A percentile compares a stretch with the other conserved stretches of the same genome.
Evolutionary conservation across 2,797 vertebrate genomes (phyloP).

Genomic region (Okamejei kenojei): DNA sequence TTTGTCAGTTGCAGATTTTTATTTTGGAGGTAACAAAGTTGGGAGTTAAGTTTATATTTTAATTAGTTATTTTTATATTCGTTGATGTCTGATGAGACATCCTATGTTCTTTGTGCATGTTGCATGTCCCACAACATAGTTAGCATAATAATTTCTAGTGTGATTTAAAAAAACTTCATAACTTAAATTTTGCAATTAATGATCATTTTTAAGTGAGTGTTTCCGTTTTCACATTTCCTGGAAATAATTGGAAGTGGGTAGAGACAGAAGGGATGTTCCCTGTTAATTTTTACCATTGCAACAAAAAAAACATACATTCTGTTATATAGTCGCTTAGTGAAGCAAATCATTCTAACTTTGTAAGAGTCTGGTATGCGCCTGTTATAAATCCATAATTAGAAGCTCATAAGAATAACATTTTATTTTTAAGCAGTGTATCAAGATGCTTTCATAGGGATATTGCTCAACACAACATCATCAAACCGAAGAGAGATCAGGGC

Average conservation of each 20-base stretch:
- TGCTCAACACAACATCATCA: too few species aligned
- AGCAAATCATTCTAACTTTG: background rate
- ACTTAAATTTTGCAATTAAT: background rate
- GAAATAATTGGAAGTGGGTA: background rate
- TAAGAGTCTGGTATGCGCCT: background rate
- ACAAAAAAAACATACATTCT: background rate
- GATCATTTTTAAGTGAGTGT: background rate
- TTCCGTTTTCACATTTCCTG: conserved; percentile 13
- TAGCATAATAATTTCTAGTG: background rate
- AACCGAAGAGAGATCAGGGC: too few species aligned
- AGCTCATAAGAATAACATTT: too few species aligned
- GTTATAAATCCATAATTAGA: background rate
- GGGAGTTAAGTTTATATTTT: conserved; percentile 12
- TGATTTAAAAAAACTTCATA: background rate
- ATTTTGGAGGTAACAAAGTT: conserved; percentile 17
- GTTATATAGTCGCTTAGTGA: background rate
- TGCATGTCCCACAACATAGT: conserved; percentile 2
- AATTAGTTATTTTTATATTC: background rate
- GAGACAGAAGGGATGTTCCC: background rate
- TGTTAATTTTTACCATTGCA: background rate
- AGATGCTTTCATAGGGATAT: too few species aligned
- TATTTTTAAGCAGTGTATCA: too few species aligned
- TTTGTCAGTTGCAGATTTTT: conserved; percentile 17
- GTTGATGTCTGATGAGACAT: background rate
- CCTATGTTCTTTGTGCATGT: conserved; percentile 1